Evolutionary conservation across 2,888 invertebrate genomes (phyloP).

Genomic region (Phalera bucephala): DNA sequence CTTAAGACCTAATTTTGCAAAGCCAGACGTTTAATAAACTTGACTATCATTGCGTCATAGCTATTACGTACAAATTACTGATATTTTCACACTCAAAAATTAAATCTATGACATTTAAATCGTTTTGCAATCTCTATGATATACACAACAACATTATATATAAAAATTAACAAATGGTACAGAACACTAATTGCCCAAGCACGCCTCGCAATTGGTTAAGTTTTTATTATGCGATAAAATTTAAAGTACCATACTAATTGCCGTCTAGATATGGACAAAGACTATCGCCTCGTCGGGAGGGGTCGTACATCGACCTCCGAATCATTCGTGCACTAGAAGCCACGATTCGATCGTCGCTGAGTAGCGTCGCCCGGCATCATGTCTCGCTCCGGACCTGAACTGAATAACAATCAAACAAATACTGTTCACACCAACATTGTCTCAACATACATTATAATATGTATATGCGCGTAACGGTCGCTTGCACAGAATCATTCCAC

Average conservation of each 20-base stretch:
- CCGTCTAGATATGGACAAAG: conserved; percentile 29
- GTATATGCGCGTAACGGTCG: conserved; percentile 34
- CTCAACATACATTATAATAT: conserved; percentile 17
- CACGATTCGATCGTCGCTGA: conserved; percentile 37
- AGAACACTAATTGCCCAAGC: not conserved
- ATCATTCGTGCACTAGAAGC: conserved; percentile 43
- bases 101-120: no score
- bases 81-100: no score
- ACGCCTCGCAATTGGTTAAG: not conserved
- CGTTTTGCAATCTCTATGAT: no score
- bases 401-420: conserved; percentile 57
- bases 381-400: conserved; percentile 46
- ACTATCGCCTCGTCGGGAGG: conserved; percentile 33
- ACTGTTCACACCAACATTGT: conserved; percentile 37
- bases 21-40: no score
- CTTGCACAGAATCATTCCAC: conserved; percentile 39
- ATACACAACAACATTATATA: not conserved
- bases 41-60: no score
- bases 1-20: no score
- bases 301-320: conserved; percentile 56
- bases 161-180: not conserved
- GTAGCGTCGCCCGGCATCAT: conserved; percentile 41
- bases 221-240: not conserved
- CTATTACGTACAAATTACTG: no score
- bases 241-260: conserved; percentile 17